Conservation (phyloP, 1,140 invertebrate species). For the Chironomus tepperi region DNA sequence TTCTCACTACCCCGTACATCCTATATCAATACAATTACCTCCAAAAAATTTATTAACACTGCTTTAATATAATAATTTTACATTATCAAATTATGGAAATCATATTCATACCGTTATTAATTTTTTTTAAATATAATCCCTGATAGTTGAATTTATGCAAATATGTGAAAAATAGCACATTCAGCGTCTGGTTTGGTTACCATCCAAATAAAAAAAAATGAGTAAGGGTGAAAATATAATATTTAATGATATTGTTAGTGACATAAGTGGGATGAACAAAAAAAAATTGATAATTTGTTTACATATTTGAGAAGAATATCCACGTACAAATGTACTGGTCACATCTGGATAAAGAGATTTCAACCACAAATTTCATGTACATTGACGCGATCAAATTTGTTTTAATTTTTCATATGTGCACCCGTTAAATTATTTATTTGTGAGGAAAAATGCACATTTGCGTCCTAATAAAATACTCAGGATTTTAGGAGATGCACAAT, state of each 20-base stretch:
- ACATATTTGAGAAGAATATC: background rate
- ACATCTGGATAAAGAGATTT: background rate
- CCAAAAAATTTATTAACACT: no score
- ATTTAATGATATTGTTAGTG: background rate
- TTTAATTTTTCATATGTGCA: background rate
- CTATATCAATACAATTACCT: no score
- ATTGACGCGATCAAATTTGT: background rate
- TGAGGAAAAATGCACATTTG: constrained; percentile 4
- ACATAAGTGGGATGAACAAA: background rate
- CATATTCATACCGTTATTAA: no score
- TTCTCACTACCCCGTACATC: no score
- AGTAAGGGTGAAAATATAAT: no score
- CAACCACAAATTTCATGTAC: background rate
- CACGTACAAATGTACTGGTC: background rate
- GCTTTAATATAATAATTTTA: no score
- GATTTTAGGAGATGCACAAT: no score
- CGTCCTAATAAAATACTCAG: background rate
- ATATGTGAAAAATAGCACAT: background rate
- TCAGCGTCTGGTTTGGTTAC: background rate
- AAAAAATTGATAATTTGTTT: background rate
- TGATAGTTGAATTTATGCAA: no score
- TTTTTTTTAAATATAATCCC: no score
- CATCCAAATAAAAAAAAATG: no score
- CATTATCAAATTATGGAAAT: no score
- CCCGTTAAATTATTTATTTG: background rate